phyloP scores from a whole-genome alignment of 2,888 invertebrate species.

The Anodontia alba region DNA sequence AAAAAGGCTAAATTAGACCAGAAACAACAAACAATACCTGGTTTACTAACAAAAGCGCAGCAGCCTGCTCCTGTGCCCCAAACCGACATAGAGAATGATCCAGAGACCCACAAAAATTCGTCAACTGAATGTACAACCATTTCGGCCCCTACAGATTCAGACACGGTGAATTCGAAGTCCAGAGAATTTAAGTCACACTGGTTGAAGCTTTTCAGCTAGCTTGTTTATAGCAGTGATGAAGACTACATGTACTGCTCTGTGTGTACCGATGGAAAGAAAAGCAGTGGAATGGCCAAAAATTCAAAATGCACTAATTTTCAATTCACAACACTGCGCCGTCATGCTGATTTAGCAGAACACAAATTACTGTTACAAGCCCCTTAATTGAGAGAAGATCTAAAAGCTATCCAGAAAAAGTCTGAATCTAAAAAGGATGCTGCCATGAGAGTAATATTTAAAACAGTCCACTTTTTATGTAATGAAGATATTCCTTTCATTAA shows the following conservation, averaged over 20 bases:
- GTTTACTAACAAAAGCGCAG: too few relatives aligned
- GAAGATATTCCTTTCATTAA: neutral
- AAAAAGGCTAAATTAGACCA: too few relatives aligned
- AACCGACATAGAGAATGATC: neutral
- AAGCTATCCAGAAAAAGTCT: neutral
- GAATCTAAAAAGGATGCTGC: slow-evolving; percentile 1
- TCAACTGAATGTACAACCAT: neutral
- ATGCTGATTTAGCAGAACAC: slow-evolving; percentile 7
- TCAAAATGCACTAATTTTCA: slow-evolving; percentile 21
- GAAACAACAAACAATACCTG: too few relatives aligned
- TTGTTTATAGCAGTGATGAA: neutral
- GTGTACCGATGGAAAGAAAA: slow-evolving; percentile 20
- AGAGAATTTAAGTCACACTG: neutral
- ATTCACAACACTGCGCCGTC: neutral
- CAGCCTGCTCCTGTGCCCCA: neutral
- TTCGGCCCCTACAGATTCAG: slow-evolving; percentile 7
- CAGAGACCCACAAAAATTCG: neutral
- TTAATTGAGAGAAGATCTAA: neutral
- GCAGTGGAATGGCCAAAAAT: slow-evolving; percentile 7
- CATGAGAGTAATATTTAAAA: slow-evolving; percentile 3
- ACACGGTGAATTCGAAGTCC: neutral
- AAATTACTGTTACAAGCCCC: neutral
- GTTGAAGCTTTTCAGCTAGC: slow-evolving; percentile 1
- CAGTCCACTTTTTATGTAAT: neutral
- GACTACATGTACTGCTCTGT: slow-evolving; percentile 19